Evolutionary conservation across 2,888 invertebrate species (phyloP), one percentile per base, ranked within the genome.

Genomic region (Lathronympha strigana): DNA sequence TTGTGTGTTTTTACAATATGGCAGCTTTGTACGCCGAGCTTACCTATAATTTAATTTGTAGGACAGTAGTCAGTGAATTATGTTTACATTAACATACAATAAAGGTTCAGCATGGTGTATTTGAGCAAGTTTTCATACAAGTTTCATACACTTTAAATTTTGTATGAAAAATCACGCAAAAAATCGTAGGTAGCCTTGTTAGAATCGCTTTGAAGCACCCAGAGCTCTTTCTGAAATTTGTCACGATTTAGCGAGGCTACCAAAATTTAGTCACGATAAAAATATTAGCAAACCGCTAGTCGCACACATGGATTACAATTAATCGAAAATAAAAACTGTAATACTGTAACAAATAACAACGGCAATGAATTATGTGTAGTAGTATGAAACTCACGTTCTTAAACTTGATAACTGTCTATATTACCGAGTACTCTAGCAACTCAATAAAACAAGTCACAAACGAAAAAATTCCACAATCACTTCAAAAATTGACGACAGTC

Each of bases 1-100:
- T 80, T 79, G 80, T 72, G 73, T 74, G 72, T 71, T 69, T 82
- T 80, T 81, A 82, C 76, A 80, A 78, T 86, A 89, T 90, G 89
- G 90, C 90, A 90, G 84, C 84, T 86, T 84, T 85, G 83, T 84
- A 87, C 84, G 82, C 79, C 76, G 67, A 73, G 53, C 58, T 49
- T 63, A 67, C 63, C 66, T 66, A 63, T 33, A 38, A 15, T 51
- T 63, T 58, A 49, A 28, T 54, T 55, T 47, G 55, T 62, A 53
- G 51, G 53, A 53, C 45, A 53, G 61, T 61, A 49, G 49, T 51
- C 38, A 51, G 33, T 62, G 54, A 54, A 61, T 19, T 40, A 25
- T 9, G 28, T 51, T 43, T 25, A 28, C 43, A 55, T 55, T 60
- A 23, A 60, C 58, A 33, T 47, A 58, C 23, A 17, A 60, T 36